Conservation (phyloP, 2,113 vertebrate species). For the Seriola quinqueradiata region DNA sequence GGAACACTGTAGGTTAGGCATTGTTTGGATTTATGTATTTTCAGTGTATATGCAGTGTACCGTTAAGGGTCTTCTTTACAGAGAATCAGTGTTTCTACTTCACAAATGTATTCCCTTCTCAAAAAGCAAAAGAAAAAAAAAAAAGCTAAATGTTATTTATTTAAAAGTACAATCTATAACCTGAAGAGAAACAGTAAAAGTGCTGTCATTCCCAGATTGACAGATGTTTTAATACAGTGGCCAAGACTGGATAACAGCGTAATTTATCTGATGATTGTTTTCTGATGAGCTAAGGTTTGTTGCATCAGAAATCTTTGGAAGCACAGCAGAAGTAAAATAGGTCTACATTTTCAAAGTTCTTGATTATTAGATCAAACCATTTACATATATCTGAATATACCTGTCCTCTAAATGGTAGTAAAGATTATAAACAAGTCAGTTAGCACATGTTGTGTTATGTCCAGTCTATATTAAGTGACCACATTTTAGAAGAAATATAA, state of each 20-base stretch:
- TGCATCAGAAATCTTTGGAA: background rate
- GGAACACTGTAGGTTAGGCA: conserved; percentile 16
- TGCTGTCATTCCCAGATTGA: background rate
- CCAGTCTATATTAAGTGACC: background rate
- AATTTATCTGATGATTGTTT: background rate
- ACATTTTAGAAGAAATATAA: background rate
- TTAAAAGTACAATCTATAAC: background rate
- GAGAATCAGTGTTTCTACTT: background rate
- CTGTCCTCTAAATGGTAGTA: background rate
- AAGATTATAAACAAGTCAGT: background rate
- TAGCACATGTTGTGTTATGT: background rate
- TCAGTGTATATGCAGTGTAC: background rate
- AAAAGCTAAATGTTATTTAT: background rate
- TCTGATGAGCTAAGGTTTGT: background rate
- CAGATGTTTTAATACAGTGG: background rate
- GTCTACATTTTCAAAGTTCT: background rate
- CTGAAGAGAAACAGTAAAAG: background rate
- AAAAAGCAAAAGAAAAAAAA: background rate
- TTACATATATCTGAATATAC: background rate
- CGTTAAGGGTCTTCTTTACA: background rate
- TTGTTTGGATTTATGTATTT: conserved; percentile 21
- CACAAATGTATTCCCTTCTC: background rate
- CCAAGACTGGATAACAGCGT: background rate
- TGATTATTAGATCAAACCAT: background rate
- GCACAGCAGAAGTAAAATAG: background rate